phyloP scores from a whole-genome alignment of 2,797 vertebrate genomes.

The Acropternis orthonyx region DNA sequence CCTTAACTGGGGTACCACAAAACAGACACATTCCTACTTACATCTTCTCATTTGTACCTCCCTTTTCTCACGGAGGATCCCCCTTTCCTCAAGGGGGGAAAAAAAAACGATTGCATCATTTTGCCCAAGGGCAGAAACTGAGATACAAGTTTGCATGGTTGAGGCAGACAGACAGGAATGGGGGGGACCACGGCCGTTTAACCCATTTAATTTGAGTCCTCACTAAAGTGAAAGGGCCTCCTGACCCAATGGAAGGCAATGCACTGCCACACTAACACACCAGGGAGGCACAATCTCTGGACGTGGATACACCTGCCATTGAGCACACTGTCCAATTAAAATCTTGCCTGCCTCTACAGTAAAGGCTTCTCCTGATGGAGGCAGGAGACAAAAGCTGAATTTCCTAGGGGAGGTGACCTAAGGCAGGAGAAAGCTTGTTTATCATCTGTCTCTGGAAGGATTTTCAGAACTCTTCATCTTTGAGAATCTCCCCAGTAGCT shows the following conservation, averaged over 20 bases:
- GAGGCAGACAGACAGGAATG: fast-evolving
- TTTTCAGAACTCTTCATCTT: background rate
- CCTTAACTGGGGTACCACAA: fast-evolving
- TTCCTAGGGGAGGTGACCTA: background rate
- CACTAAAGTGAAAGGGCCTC: fast-evolving
- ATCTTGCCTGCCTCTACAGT: background rate
- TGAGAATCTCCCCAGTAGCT: background rate
- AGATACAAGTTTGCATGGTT: background rate
- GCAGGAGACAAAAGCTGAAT: background rate
- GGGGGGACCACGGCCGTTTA: fast-evolving
- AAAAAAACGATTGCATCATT: background rate
- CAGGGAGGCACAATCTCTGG: fast-evolving
- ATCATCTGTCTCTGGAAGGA: background rate
- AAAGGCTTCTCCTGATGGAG: background rate
- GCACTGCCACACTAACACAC: fast-evolving
- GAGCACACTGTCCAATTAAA: background rate
- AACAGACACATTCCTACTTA: background rate
- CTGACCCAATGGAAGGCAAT: fast-evolving
- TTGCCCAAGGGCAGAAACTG: background rate
- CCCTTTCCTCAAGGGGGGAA: background rate
- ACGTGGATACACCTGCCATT: fast-evolving
- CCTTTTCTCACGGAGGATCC: background rate
- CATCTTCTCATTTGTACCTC: background rate
- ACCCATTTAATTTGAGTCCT: background rate
- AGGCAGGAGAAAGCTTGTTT: background rate